Evolutionary conservation across 2,113 vertebrate genomes (phyloP), one percentile per base, ranked within the genome.

Genomic region (Amphilophus citrinellus): DNA sequence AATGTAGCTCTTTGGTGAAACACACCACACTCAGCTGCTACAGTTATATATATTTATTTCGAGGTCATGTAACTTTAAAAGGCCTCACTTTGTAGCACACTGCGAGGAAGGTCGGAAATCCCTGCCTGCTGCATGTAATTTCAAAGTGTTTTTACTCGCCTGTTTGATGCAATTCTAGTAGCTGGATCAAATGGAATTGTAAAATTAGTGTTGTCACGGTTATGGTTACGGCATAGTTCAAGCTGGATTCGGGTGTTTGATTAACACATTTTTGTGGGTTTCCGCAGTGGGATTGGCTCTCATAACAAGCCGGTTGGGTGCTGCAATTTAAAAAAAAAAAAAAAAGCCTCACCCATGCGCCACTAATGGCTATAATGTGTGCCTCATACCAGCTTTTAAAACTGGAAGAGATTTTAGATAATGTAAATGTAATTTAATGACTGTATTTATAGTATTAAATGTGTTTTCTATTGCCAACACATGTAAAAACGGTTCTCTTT

Each of bases 251-350:
- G 53, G 44, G 27, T 56, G 68, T 32, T 73, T 73, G 17, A 73
- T 2, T 1, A 30, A 56, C 68, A 73, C 17, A 35, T 73, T 73
- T 9, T 56, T 73, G 27, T 53, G 17, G 17, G 27, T 73, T 73
- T 73, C 27, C 17, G 10, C 24, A 53, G 53, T 57, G 18, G 7
- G 7, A 10, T 57, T 57, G 3, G 8, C 47, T 56, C 27, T 5
- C 47, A 14, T 11, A 53, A 73, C 44, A 53, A 73, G 68, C 10
- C 1, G 10, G 17, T 56, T 53, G 17, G 32, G 6, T 53, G 27
- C 27, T 32, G 10, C 53, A 5, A 32, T 10, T 68, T 22, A 0
- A 2, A n/a, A 22, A 63, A 35, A 10, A 10, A 3, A 2, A 0
- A 0, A 5, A 8, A 22, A 50, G 18, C 24, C 5, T 18, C 17